Evolutionary conservation across 2,888 invertebrate genomes (phyloP).

Genomic region (Limenitis arthemis): DNA sequence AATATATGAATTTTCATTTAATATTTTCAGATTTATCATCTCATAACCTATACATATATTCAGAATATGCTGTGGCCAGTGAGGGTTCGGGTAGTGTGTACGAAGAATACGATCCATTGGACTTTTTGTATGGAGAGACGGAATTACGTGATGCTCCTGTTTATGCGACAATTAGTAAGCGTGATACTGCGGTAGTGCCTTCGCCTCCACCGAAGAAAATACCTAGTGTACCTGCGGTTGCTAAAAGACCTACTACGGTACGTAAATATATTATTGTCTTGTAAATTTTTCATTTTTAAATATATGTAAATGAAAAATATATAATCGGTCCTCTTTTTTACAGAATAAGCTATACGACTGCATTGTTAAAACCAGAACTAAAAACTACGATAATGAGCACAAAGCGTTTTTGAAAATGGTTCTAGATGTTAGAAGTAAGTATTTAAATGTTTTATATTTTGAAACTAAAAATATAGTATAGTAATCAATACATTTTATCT

Average conservation of each 20-base stretch:
- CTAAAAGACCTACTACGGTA: slow-evolving; percentile 56
- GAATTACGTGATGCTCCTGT: slow-evolving; percentile 60
- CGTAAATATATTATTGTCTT: slow-evolving; percentile 29
- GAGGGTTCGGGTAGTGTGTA: slow-evolving; percentile 63
- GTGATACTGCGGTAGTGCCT: slow-evolving; percentile 47
- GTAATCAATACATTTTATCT: neutral
- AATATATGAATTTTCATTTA: too few relatives aligned
- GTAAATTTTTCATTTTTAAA: too few relatives aligned
- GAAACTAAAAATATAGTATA: neutral
- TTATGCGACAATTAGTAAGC: slow-evolving; percentile 56
- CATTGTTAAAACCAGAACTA: slow-evolving; percentile 76
- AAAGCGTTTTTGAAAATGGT: slow-evolving; percentile 89
- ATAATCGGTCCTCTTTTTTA: slow-evolving; percentile 26
- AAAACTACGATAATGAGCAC: slow-evolving; percentile 82
- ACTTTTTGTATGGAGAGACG: slow-evolving; percentile 65
- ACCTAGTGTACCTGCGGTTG: slow-evolving; percentile 49
- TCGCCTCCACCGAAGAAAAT: slow-evolving; percentile 64
- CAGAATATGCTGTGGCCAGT: slow-evolving; percentile 55
- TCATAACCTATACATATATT: neutral
- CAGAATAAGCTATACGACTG: slow-evolving; percentile 81
- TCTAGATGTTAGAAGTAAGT: slow-evolving; percentile 81
- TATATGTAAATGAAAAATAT: neutral
- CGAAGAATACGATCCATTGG: slow-evolving; percentile 65
- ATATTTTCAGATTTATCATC: neutral
- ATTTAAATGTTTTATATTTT: neutral